A percentile compares a stretch with the other conserved stretches of the same genome.
Conservation (phyloP, 2,113 vertebrate species). For the Xiphophorus couchianus region DNA sequence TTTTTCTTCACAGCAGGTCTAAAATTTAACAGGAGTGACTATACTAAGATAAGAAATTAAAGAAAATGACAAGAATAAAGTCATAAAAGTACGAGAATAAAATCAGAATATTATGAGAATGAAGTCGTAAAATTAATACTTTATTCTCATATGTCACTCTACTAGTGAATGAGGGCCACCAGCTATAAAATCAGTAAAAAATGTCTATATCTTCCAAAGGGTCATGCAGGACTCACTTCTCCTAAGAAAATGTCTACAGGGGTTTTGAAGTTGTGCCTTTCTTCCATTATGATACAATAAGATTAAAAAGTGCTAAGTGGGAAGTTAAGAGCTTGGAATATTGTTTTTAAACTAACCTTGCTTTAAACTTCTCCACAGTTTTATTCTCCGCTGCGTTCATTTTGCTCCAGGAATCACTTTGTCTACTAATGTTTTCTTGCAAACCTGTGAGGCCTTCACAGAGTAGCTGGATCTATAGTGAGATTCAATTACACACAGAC, state of each 20-base stretch:
- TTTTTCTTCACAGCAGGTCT: too few species aligned
- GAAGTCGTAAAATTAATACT: too few species aligned
- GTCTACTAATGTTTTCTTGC: neutral
- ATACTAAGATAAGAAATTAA: too few species aligned
- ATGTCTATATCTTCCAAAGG: too few species aligned
- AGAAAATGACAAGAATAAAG: too few species aligned
- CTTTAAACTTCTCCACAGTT: neutral
- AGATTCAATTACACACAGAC: neutral
- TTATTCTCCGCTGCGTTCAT: neutral
- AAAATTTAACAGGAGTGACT: too few species aligned
- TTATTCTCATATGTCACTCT: neutral
- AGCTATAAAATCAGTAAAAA: neutral
- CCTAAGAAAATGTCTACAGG: neutral
- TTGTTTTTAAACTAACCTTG: neutral
- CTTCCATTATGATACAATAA: neutral
- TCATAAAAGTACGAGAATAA: too few species aligned
- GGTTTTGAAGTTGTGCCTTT: neutral
- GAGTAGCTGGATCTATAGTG: neutral
- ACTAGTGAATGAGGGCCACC: neutral
- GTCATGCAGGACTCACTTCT: too few species aligned
- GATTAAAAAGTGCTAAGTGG: neutral
- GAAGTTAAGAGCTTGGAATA: neutral
- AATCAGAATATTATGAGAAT: too few species aligned
- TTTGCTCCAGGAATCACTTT: neutral
- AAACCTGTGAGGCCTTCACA: neutral